These are phyloP conservation scores for Tromatobia lineatoria DNA, from an alignment of 2,888 invertebrate species.

Conservation along the genomic window DNA sequence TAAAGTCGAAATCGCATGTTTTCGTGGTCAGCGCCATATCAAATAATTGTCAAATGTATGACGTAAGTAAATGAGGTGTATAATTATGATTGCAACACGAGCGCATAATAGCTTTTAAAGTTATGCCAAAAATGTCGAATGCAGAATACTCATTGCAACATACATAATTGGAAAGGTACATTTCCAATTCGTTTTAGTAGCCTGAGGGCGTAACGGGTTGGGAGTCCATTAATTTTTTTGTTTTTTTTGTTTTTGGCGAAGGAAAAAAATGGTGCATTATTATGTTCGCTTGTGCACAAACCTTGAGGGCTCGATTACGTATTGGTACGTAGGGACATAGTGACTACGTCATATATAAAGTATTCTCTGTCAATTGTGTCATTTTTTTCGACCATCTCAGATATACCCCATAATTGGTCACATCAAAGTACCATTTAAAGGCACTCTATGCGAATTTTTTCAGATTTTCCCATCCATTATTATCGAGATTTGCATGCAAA, in stretches of 20 bases:
- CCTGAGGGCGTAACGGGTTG: not conserved
- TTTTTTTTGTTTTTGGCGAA: conserved; percentile 9
- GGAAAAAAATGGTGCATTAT: conserved; percentile 9
- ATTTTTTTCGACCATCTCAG: too few species aligned
- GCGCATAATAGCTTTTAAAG: not conserved
- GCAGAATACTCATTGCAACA: conserved; percentile 9
- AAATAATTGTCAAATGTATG: too few species aligned
- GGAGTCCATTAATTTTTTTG: not conserved
- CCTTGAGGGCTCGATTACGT: conserved; percentile 24
- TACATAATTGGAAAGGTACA: not conserved
- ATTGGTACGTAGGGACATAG: not conserved
- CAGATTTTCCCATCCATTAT: too few species aligned
- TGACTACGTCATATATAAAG: not conserved
- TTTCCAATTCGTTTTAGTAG: not conserved
- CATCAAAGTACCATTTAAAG: too few species aligned
- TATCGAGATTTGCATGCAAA: too few species aligned
- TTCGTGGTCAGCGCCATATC: too few species aligned
- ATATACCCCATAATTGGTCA: too few species aligned
- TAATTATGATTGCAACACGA: not conserved
- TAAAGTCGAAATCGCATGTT: too few species aligned
- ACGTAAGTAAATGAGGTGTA: not conserved
- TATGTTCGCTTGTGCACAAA: not conserved
- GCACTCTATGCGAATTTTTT: too few species aligned
- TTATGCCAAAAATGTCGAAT: not conserved
- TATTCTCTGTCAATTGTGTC: too few species aligned